A percentile compares a stretch with the other conserved stretches of the same genome.
Evolutionary conservation across 1,140 invertebrate species (phyloP).

Genomic region (Thalassaphorura encarpata): DNA sequence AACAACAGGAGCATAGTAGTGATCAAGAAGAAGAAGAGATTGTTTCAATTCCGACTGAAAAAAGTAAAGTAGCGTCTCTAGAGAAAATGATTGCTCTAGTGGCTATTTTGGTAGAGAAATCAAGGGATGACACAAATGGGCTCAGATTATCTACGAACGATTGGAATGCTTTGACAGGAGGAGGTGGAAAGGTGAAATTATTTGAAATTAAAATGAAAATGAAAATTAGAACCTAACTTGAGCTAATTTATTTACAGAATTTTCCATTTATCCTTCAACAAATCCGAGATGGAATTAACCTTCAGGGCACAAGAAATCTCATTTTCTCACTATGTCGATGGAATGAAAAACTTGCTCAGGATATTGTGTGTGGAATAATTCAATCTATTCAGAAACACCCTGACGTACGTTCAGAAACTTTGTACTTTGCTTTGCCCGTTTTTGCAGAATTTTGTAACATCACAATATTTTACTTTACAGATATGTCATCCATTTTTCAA

Average conservation of each 20-base stretch:
- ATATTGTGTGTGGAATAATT: conserved; percentile 79
- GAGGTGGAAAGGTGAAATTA: conserved; percentile 62
- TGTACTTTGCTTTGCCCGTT: too few relatives aligned
- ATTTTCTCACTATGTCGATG: conserved; percentile 83
- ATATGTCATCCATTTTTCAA: conserved; percentile 83
- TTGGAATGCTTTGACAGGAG: conserved; percentile 55
- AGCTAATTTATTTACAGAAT: conserved; percentile 44
- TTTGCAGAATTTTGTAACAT: too few relatives aligned
- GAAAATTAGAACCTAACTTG: conserved; percentile 5
- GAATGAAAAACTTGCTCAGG: conserved; percentile 73
- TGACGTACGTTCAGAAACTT: conserved; percentile 50
- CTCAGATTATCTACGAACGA: conserved; percentile 68
- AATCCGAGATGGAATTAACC: conserved; percentile 82
- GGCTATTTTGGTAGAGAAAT: conserved; percentile 75
- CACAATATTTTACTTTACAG: conserved; percentile 41
- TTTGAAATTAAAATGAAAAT: neutral
- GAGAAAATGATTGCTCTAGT: conserved; percentile 92
- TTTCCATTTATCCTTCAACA: conserved; percentile 90
- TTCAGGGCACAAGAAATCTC: conserved; percentile 80
- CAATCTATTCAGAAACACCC: conserved; percentile 78
- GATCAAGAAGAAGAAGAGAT: conserved; percentile 69
- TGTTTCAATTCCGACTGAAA: conserved; percentile 52
- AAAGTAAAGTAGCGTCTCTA: conserved; percentile 75
- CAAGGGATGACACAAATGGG: conserved; percentile 60
- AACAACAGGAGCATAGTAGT: conserved; percentile 39